These are phyloP conservation scores for Brachylomia viminalis DNA, from an alignment of 2,888 invertebrate species.

Conservation along the genomic window DNA sequence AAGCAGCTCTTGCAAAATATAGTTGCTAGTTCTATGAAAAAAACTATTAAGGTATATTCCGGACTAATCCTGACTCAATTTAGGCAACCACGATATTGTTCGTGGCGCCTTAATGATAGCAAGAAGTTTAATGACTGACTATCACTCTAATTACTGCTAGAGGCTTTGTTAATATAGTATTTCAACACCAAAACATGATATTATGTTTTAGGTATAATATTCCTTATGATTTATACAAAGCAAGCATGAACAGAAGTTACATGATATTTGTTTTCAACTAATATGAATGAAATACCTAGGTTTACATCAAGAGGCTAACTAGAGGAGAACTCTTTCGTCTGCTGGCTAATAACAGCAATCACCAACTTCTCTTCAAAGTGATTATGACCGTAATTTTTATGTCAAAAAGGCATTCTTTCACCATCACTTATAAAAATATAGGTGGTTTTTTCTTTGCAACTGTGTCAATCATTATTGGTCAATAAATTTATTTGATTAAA, in stretches of 20 bases:
- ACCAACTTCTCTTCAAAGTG: too few species aligned
- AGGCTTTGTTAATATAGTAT: slow-evolving; percentile 24
- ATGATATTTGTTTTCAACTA: background rate
- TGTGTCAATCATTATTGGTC: too few species aligned
- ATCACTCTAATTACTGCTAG: slow-evolving; percentile 40
- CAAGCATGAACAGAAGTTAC: background rate
- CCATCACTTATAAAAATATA: too few species aligned
- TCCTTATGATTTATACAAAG: background rate
- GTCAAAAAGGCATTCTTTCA: too few species aligned
- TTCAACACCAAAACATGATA: background rate
- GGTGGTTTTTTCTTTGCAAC: too few species aligned
- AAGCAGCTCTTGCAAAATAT: background rate
- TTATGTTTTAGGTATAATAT: background rate
- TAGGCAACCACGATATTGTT: slow-evolving; percentile 8
- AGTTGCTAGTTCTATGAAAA: background rate
- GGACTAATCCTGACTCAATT: slow-evolving; percentile 25
- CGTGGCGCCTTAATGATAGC: slow-evolving; percentile 52
- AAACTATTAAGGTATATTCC: background rate
- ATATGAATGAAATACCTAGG: background rate
- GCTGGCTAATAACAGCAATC: background rate
- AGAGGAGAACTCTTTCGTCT: too few species aligned
- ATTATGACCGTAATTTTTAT: too few species aligned
- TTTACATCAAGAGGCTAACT: background rate
- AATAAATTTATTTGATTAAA: too few species aligned
- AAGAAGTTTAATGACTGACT: slow-evolving; percentile 47